A percentile compares a stretch with the other conserved stretches of the same genome.
phyloP scores from a whole-genome alignment of 2,888 invertebrate species.

The Punctoribates punctum region DNA sequence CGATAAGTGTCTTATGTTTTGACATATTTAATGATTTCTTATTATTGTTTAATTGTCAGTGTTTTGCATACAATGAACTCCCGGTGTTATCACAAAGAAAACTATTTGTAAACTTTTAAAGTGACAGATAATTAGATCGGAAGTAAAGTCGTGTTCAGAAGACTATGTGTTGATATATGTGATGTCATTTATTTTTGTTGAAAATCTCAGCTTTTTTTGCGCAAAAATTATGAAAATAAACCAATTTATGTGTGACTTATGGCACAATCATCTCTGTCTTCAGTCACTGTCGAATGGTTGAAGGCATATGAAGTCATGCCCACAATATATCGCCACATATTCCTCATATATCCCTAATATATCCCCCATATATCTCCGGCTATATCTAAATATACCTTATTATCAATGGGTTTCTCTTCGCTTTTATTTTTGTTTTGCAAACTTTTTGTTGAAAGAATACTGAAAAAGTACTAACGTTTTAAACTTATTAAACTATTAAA shows the following conservation, averaged over 20 bases:
- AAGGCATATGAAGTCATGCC: not conserved
- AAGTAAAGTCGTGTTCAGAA: not conserved
- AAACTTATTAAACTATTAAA: not conserved
- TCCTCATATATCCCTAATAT: no score
- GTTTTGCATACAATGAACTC: slow-evolving; percentile 9
- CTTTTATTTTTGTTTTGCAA: no score
- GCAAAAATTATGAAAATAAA: not conserved
- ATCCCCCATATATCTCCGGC: no score
- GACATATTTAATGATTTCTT: no score
- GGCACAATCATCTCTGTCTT: not conserved
- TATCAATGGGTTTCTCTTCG: no score
- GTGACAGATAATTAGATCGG: not conserved
- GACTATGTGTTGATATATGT: not conserved
- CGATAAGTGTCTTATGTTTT: no score
- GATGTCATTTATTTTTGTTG: not conserved
- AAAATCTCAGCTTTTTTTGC: not conserved
- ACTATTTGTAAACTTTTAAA: not conserved
- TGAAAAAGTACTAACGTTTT: no score
- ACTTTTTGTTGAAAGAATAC: no score
- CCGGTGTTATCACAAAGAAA: not conserved
- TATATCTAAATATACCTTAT: no score
- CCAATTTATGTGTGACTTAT: not conserved
- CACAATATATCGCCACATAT: no score
- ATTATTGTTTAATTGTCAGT: not conserved
- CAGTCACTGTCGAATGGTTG: not conserved